These are phyloP conservation scores for Aphelenchoides besseyi DNA, from an alignment of 1,140 invertebrate genomes.

Conservation along the genomic window DNA sequence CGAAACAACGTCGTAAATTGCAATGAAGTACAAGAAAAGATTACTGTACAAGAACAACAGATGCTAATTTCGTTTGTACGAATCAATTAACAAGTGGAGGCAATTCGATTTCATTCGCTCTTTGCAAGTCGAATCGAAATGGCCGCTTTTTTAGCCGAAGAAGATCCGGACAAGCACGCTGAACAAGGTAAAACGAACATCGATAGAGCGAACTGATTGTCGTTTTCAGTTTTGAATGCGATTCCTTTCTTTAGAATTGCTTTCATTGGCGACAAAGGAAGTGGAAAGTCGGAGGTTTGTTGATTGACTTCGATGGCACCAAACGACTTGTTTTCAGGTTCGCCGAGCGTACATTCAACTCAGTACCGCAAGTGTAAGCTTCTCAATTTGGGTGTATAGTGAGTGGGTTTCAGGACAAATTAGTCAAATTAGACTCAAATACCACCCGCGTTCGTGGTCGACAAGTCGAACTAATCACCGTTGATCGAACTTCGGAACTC, in stretches of 20 bases:
- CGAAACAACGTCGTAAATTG: background rate
- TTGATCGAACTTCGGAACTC: constrained; percentile 16
- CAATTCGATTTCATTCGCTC: background rate
- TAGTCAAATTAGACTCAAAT: constrained; percentile 14
- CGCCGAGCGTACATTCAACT: constrained; percentile 25
- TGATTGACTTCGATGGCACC: too few species aligned
- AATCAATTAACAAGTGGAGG: background rate
- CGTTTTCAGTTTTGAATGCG: background rate
- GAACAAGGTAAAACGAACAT: background rate
- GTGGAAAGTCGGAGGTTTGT: constrained; percentile 27
- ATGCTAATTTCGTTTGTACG: too few species aligned
- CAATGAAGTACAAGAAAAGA: too few species aligned
- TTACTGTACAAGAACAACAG: too few species aligned
- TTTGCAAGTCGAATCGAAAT: background rate
- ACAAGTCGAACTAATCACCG: constrained; percentile 19
- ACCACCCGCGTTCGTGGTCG: constrained; percentile 8
- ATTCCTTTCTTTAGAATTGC: constrained; percentile 21
- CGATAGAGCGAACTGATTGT: background rate
- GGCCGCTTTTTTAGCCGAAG: background rate
- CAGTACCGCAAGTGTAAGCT: background rate
- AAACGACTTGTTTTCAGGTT: too few species aligned
- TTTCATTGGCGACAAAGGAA: constrained; percentile 16
- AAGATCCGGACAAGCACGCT: background rate
- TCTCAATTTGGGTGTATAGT: too few species aligned
- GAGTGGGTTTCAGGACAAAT: too few species aligned